These are phyloP conservation scores for Allobates femoralis DNA, from an alignment of 2,797 vertebrate genomes.

Conservation along the genomic window DNA sequence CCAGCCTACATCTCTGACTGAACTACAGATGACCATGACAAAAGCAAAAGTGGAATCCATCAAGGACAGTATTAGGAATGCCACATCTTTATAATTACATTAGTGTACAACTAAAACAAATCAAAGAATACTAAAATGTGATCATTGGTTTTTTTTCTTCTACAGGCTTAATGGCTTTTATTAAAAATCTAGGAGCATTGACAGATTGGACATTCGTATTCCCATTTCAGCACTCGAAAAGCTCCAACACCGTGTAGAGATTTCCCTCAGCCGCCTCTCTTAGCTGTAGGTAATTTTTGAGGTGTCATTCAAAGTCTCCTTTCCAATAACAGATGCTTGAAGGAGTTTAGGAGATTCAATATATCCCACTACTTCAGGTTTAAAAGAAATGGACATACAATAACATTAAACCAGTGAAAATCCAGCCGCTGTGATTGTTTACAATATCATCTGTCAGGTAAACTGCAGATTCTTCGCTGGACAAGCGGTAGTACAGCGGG, in stretches of 20 bases:
- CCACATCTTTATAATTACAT: background rate
- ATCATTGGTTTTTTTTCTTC: background rate
- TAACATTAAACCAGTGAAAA: conserved; percentile 23
- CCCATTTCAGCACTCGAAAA: background rate
- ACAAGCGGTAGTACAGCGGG: background rate
- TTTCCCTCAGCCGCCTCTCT: conserved; percentile 9
- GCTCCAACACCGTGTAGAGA: background rate
- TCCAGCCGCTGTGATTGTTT: conserved; percentile 28
- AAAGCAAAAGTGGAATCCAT: background rate
- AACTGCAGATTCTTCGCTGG: conserved; percentile 23
- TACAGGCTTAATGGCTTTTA: background rate
- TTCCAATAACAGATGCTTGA: conserved; percentile 34
- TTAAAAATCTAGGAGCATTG: background rate
- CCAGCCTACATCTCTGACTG: background rate
- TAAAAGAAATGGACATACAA: conserved; percentile 46
- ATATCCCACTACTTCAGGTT: conserved; percentile 7
- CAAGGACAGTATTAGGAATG: background rate
- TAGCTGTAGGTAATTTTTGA: conserved; percentile 46
- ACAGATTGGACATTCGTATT: conserved; percentile 24
- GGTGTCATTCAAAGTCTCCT: conserved; percentile 52
- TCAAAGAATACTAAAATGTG: background rate
- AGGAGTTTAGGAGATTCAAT: conserved; percentile 21
- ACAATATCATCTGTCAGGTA: conserved; percentile 29
- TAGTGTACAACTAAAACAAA: background rate
- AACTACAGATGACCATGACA: background rate